These are phyloP conservation scores for Brachylomia viminalis DNA, from an alignment of 2,888 invertebrate genomes.

Conservation along the genomic window DNA sequence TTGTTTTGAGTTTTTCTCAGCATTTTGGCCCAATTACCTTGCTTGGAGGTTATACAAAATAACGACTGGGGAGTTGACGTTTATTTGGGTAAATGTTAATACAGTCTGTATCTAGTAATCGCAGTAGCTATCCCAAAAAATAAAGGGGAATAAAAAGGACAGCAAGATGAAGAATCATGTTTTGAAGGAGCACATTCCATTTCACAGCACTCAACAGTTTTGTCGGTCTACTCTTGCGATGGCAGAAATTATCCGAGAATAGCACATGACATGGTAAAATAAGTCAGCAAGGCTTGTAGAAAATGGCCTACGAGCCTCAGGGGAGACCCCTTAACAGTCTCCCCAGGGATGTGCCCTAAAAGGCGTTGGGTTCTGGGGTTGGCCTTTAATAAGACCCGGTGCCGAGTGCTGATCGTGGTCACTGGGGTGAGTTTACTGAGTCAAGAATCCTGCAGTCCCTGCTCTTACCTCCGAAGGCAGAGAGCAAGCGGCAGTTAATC, in stretches of 20 bases:
- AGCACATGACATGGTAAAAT: neutral
- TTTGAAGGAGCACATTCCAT: no score
- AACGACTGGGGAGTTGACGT: neutral
- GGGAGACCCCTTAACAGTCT: no score
- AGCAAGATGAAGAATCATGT: no score
- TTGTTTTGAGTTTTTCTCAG: slow-evolving; percentile 11
- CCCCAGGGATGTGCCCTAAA: neutral
- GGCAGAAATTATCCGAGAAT: neutral
- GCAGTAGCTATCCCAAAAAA: no score
- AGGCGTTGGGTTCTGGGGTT: neutral
- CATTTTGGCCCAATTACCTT: neutral
- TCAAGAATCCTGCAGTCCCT: neutral
- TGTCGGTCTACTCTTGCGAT: neutral
- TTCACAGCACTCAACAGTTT: neutral
- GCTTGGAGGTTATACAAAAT: neutral
- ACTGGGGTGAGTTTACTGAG: neutral
- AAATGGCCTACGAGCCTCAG: no score
- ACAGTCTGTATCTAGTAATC: neutral
- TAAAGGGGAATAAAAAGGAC: no score
- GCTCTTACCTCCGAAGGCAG: neutral
- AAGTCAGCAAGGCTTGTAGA: neutral
- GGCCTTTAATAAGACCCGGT: neutral
- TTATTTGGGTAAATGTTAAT: neutral
- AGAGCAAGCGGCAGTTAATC: neutral
- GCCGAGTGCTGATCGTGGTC: no score